Conservation (phyloP, 2,113 vertebrate genomes). For the Clarias gariepinus region DNA sequence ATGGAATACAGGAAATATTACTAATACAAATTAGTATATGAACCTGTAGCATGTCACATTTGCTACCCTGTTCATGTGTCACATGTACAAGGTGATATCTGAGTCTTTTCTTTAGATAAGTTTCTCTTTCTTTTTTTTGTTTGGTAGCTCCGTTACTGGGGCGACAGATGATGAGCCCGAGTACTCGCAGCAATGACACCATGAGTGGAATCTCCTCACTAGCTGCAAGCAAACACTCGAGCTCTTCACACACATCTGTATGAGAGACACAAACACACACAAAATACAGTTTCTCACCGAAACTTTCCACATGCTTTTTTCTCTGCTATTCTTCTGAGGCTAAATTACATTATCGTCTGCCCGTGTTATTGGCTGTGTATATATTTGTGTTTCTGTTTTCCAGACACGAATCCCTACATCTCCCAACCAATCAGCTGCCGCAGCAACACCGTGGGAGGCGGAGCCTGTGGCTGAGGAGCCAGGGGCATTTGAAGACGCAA, state of each 20-base stretch:
- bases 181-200: conserved; percentile 92
- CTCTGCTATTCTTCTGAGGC: background rate
- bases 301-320: background rate
- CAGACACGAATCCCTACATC: conserved; percentile 73
- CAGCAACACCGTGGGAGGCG: conserved; percentile 79
- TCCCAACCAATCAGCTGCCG: conserved; percentile 77
- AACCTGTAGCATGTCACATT: background rate
- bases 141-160: conserved; percentile 68
- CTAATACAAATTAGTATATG: background rate
- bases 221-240: conserved; percentile 92
- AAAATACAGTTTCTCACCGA: background rate
- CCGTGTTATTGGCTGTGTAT: background rate
- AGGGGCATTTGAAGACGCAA: conserved; percentile 76
- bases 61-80: background rate
- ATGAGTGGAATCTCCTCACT: conserved; percentile 94
- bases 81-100: background rate
- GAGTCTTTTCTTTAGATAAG: background rate
- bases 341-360: background rate
- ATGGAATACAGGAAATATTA: background rate
- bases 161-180: conserved; percentile 87
- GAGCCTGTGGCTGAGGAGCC: conserved; percentile 78
- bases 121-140: background rate
- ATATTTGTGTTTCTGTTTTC: background rate
- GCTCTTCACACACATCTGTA: conserved; percentile 91
- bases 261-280: conserved; percentile 53